phyloP scores from a whole-genome alignment of 2,797 vertebrate species.

The Ptychobarbus kaznakovi region DNA sequence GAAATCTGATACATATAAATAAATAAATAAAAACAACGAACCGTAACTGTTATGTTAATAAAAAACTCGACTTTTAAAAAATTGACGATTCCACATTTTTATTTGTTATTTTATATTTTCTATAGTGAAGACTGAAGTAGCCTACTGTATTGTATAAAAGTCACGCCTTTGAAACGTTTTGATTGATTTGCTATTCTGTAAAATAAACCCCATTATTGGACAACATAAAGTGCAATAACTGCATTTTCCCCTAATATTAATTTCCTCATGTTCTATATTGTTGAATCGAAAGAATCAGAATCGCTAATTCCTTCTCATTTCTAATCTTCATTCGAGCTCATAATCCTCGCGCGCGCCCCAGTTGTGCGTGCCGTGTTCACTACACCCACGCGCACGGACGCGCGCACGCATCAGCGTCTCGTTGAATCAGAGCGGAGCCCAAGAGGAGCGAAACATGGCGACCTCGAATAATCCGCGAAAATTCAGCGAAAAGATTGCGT shows the following conservation, averaged over 20 bases:
- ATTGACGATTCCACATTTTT: neutral
- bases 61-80: neutral
- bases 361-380: conserved; percentile 68
- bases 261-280: neutral
- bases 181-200: neutral
- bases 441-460: conserved; percentile 95
- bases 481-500: conserved; percentile 98
- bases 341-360: conserved; percentile 64
- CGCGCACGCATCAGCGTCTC: conserved; percentile 65
- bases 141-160: neutral
- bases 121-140: neutral
- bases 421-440: conserved; percentile 54
- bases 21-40: neutral
- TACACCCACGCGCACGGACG: conserved; percentile 64
- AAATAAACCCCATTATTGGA: neutral
- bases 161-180: neutral
- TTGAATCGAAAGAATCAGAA: neutral
- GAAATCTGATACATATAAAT: neutral
- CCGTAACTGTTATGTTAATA: neutral
- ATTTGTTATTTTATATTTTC: neutral
- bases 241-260: neutral
- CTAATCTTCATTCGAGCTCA: neutral
- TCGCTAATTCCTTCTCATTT: neutral
- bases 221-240: neutral
- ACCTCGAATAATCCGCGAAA: conserved; percentile 98